Base-by-base conservation (phyloP, 53 echinoderm and acorn worm species). In the Henricia sp. region DNA sequence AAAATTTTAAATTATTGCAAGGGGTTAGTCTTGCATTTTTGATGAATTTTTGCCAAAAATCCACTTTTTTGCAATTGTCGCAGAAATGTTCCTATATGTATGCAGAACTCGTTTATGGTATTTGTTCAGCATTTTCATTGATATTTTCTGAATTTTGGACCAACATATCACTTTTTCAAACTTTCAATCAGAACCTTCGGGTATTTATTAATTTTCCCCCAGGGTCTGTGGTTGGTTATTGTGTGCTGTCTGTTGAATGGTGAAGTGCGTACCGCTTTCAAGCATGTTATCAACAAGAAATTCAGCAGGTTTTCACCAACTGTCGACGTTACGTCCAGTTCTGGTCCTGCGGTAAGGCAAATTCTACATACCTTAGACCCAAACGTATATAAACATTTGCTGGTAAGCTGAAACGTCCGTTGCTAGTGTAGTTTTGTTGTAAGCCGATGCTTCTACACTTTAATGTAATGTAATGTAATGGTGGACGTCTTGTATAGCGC, bases 211-310 rank as follows among this genome's bases (percentile, higher is more conserved):
- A 19, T 30, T 6, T 30, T 39, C 23, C 32, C 35, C 25, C 33
- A 78, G 78, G 78, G 78, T 30, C 28, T 78, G 3, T 78, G 78
- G 78, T 33, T 78, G 35, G 78, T 78, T 10, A 50, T 48, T 21
- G 78, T 78, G 33, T 78, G 78, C 20, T 78, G 78, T 46, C 10
- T 78, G 1, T 30, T 78, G 78, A 78, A 78, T 62, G 78, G 78
- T 3, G 78, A 78, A 30, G 78, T 78, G 44, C 78, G 78, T 27
- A 60, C 62, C 9, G 78, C 78, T 17, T 78, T 78, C 64, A 37
- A 78, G 60, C 34, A 12, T 20, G 25, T 34, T 3, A 78, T 78
- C 30, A 78, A 43, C 39, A 78, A 78, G 59, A 58, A 59, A 40
- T 16, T 78, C 6, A 64, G 78, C 21, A 56, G 46, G 42, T 63